These are phyloP conservation scores for Haliclona indistincta DNA, from an alignment of 37 sponge, comb jelly and placozoan species.

Conservation along the genomic window DNA sequence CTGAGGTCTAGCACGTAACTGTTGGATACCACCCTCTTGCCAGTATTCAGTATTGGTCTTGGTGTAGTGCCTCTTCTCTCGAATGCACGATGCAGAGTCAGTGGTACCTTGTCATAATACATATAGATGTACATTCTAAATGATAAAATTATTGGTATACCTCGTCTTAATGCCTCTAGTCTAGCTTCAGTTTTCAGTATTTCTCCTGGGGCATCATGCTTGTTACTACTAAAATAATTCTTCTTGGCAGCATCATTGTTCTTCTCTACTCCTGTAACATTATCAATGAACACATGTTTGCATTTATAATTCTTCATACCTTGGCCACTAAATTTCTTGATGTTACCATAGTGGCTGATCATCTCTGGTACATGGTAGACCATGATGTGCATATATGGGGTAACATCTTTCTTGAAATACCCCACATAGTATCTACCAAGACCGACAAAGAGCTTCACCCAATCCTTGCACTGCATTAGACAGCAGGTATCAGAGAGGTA, in stretches of 20 bases:
- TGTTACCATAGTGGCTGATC: neutral
- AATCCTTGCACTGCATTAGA: neutral
- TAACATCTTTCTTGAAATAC: neutral
- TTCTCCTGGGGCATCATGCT: constrained; percentile 3
- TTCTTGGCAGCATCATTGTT: constrained; percentile 10
- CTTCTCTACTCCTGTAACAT: constrained; percentile 23
- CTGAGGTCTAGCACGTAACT: too few species aligned
- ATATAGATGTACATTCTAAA: too few species aligned
- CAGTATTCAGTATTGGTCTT: neutral
- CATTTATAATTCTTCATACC: neutral
- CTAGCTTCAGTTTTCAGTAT: neutral
- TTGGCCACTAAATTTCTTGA: neutral
- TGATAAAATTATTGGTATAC: too few species aligned
- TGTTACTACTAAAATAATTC: constrained; percentile 3
- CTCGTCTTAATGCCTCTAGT: neutral
- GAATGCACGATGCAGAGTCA: neutral
- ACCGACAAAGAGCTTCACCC: neutral
- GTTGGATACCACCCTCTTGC: neutral
- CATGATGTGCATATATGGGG: neutral
- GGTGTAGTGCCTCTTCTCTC: neutral
- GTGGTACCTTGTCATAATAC: too few species aligned
- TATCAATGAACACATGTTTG: neutral
- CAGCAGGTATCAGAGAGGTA: too few species aligned
- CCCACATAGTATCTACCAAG: neutral
- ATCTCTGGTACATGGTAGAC: neutral